Evolutionary conservation across 2,797 vertebrate species (phyloP).

Genomic region (Anolis apletophallus): DNA sequence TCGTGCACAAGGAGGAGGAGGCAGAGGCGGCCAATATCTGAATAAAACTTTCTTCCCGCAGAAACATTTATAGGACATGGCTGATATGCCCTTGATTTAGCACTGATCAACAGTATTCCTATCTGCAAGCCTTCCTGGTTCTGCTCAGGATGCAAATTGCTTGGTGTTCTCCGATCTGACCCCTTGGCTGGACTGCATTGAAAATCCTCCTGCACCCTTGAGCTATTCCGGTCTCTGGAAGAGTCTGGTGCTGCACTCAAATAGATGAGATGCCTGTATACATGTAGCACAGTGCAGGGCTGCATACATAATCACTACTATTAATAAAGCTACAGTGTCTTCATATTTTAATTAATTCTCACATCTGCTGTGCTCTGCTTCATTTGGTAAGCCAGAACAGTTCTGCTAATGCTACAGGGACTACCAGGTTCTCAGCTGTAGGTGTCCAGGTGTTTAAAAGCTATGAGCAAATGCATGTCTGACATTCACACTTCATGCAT

Average conservation of each 20-base stretch:
- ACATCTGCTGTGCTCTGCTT: not conserved
- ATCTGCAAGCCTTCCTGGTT: not conserved
- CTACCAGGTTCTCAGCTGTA: not conserved
- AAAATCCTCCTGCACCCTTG: not conserved
- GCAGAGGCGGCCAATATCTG: not conserved
- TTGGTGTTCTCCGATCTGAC: not conserved
- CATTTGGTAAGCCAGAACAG: constrained; percentile 10
- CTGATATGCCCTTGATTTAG: not conserved
- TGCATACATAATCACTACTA: constrained; percentile 13
- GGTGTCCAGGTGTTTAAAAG: not conserved
- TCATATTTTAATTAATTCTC: constrained; percentile 30
- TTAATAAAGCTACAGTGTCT: constrained; percentile 19
- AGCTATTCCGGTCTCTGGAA: not conserved
- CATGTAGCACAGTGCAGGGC: not conserved
- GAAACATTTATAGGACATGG: not conserved
- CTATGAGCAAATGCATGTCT: not conserved
- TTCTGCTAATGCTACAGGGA: constrained; percentile 11
- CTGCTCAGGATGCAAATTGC: not conserved
- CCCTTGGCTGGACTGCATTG: not conserved
- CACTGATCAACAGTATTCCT: not conserved
- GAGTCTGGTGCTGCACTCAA: not conserved
- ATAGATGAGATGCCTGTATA: not conserved
- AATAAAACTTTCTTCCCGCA: fast-evolving
- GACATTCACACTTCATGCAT: not conserved
- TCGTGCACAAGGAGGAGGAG: not conserved